Percentiles rank a stretch among this genome's conserved stretches.
phyloP scores from a whole-genome alignment of 2,888 invertebrate species.

The Pyrochroa serraticornis region DNA sequence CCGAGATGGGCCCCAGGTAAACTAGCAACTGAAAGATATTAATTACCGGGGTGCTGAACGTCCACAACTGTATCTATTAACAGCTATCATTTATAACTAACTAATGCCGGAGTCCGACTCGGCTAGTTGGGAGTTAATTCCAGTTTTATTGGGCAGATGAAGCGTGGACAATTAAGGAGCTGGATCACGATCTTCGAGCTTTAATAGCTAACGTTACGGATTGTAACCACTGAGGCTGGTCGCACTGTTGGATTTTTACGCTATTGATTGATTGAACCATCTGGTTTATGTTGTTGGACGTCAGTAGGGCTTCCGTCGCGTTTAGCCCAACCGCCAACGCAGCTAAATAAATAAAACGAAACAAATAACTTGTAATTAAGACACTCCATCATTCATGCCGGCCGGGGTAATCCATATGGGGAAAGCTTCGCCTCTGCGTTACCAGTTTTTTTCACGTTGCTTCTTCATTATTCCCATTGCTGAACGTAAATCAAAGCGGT shows the following conservation, averaged over 20 bases:
- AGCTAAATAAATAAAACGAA: constrained; percentile 19
- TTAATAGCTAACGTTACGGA: not conserved
- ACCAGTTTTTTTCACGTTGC: constrained; percentile 10
- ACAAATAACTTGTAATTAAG: constrained; percentile 27
- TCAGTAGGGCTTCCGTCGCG: constrained; percentile 18
- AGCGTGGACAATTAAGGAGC: not conserved
- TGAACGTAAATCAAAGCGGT: constrained; percentile 21
- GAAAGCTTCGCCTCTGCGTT: constrained; percentile 2
- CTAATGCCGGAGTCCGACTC: not conserved
- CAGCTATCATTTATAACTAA: constrained; percentile 24
- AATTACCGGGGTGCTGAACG: constrained; percentile 27
- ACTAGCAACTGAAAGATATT: constrained; percentile 24
- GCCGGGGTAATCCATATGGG: constrained; percentile 11
- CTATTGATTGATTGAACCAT: constrained; percentile 19
- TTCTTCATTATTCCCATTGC: constrained; percentile 16
- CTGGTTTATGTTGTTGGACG: constrained; percentile 9
- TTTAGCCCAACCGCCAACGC: constrained; percentile 19
- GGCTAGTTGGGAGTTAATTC: constrained; percentile 4
- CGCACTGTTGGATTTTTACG: constrained; percentile 9
- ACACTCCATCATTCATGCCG: constrained; percentile 21
- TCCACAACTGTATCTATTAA: constrained; percentile 27
- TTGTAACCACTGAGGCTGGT: not conserved
- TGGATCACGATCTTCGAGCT: constrained; percentile 6
- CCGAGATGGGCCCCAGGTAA: constrained; percentile 24
- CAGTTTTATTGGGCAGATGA: constrained; percentile 6